Percentiles rank a stretch among this genome's conserved stretches.
These are phyloP conservation scores for Spodoptera littoralis DNA, from an alignment of 2,888 invertebrate genomes.

Conservation along the genomic window DNA sequence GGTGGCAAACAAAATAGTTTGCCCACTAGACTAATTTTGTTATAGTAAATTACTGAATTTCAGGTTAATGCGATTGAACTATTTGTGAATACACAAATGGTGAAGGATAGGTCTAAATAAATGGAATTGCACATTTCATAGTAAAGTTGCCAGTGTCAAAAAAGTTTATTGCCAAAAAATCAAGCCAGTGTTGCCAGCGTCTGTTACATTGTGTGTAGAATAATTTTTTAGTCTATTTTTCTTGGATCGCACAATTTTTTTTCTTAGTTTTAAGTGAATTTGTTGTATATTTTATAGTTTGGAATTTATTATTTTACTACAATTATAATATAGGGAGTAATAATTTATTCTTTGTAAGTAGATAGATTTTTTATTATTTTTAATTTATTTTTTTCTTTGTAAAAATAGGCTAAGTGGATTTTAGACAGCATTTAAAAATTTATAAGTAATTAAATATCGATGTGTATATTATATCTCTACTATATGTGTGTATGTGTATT, in stretches of 20 bases:
- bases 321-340: slow-evolving; percentile 45
- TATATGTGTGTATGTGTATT: slow-evolving; percentile 59
- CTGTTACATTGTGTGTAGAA: slow-evolving; percentile 45
- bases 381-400: slow-evolving; percentile 61
- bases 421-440: slow-evolving; percentile 65
- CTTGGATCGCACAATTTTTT: slow-evolving; percentile 55
- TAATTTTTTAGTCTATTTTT: slow-evolving; percentile 40
- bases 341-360: slow-evolving; percentile 62
- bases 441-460: slow-evolving; percentile 47
- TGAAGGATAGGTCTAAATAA: no score
- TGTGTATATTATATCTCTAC: slow-evolving; percentile 41
- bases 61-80: no score
- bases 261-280: slow-evolving; percentile 35
- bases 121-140: neutral
- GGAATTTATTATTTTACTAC: slow-evolving; percentile 51
- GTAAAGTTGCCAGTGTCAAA: slow-evolving; percentile 41
- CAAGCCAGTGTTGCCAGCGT: slow-evolving; percentile 43
- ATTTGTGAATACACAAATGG: no score
- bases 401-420: slow-evolving; percentile 56
- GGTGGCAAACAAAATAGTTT: no score
- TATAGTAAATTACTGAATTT: no score
- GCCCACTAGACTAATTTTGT: no score
- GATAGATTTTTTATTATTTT: slow-evolving; percentile 55
- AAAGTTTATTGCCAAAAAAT: slow-evolving; percentile 49
- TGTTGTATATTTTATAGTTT: slow-evolving; percentile 56